Conservation (phyloP, 2,113 vertebrate species). For the Thalassoma bifasciatum region DNA sequence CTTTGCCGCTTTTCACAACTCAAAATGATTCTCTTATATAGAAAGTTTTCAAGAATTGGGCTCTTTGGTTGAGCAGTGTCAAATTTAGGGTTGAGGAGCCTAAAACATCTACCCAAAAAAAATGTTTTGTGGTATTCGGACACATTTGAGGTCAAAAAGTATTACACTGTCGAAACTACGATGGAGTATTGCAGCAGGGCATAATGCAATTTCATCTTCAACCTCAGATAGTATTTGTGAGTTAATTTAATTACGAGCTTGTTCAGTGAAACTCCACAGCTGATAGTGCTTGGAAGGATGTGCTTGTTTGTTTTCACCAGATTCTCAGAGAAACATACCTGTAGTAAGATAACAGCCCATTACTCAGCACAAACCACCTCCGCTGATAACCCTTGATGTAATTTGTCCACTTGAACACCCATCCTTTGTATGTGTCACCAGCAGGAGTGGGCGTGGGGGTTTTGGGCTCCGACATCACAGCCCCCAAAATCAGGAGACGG, state of each 20-base stretch:
- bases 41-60: no score
- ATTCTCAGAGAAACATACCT: constrained; percentile 70
- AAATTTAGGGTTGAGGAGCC: no score
- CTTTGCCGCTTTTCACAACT: no score
- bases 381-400: constrained; percentile 96
- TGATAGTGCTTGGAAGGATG: neutral
- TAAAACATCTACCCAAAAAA: no score
- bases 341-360: constrained; percentile 93
- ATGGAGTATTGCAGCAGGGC: no score
- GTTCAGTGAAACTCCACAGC: neutral
- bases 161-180: no score
- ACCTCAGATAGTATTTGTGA: no score
- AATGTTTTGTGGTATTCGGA: no score
- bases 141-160: no score
- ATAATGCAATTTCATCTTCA: no score
- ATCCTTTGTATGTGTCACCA: constrained; percentile 86
- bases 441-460: constrained; percentile 78
- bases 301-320: neutral
- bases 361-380: constrained; percentile 94
- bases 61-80: no score
- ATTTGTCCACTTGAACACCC: constrained; percentile 97
- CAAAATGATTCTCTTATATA: no score
- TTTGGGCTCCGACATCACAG: constrained; percentile 76
- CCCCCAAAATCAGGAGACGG: constrained; percentile 61
- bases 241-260: neutral